phyloP scores from a whole-genome alignment of 1,140 invertebrate genomes.

The Chymomyza costata region DNA sequence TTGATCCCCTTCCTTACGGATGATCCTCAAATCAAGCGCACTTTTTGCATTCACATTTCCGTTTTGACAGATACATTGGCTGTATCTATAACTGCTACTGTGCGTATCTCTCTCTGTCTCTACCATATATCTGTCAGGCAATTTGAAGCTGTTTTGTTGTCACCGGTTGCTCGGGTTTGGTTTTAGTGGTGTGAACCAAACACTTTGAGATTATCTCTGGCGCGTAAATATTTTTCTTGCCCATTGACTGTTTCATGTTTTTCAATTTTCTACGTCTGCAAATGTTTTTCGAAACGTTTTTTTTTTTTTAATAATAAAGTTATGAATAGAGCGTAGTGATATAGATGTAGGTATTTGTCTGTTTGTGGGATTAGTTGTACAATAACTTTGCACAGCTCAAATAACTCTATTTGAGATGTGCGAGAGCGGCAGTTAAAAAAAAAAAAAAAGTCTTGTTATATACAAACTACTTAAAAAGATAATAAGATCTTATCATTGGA shows the following conservation, averaged over 20 bases:
- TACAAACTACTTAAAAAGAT: slow-evolving; percentile 12
- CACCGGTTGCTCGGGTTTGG: background rate
- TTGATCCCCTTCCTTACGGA: slow-evolving; percentile 33
- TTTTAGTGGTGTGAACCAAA: slow-evolving; percentile 45
- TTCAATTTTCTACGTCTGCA: slow-evolving; percentile 12
- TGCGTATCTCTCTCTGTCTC: background rate
- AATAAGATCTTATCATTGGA: slow-evolving; percentile 59
- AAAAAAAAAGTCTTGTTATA: slow-evolving; percentile 27
- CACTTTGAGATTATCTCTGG: slow-evolving; percentile 70
- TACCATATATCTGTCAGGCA: slow-evolving; percentile 30
- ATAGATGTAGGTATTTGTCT: too few species aligned
- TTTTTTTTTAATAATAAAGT: slow-evolving; percentile 44
- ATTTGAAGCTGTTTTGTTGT: slow-evolving; percentile 43
- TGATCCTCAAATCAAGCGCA: slow-evolving; percentile 73
- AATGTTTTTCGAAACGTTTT: slow-evolving; percentile 41
- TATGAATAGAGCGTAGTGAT: slow-evolving; percentile 45
- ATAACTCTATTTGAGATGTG: slow-evolving; percentile 11
- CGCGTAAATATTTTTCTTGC: slow-evolving; percentile 73
- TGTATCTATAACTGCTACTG: slow-evolving; percentile 14
- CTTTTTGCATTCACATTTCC: slow-evolving; percentile 65
- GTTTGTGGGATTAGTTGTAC: too few species aligned
- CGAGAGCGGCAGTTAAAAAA: slow-evolving; percentile 7
- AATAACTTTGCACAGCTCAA: slow-evolving; percentile 11
- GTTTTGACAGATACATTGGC: slow-evolving; percentile 70
- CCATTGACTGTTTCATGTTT: slow-evolving; percentile 66